Base-by-base conservation (phyloP, 2,113 vertebrate genomes). In the Coracopsis vasa region DNA sequence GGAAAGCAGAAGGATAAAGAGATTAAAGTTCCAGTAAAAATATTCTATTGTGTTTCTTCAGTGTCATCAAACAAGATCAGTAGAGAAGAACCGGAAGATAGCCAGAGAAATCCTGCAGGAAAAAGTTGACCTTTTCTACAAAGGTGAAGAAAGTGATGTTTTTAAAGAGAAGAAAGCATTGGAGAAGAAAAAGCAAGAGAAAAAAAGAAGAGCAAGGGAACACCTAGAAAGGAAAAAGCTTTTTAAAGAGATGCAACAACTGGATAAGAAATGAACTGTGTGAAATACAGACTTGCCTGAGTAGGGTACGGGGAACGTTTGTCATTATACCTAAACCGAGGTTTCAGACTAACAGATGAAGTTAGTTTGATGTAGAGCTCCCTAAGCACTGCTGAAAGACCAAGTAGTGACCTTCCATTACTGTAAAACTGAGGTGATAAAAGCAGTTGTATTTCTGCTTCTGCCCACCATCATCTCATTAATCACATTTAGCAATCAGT, bases 1-100 rank as follows among this genome's bases (percentile, higher is more conserved):
- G 79, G 37, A 86, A 66, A 89, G 41, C 20, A 70, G 20, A 70
- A 54, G 11, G 73, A 92, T 35, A 45, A 71, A 39, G 12, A 74
- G 19, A 17, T 41, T 56, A 31, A 62, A 69, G 41, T 79, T 82
- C 28, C 50, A 80, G 29, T 87, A 39, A 58, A 88, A 94, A 87
- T n/a, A 18, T 74, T 18, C 19, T 91, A 5, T 91, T 96, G 9
- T 88, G 4, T 90, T 97, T 88, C 90, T 95, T 21, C 97, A 99
- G 99, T 99, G 99, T 86, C 99, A 99, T 94, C 98, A 99, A 97
- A 99, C 99, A 12, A 98, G 99, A 95, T 99, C 99, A 11, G 94
- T 98, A 53, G 99, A 99, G 37, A 96, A 95, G 47, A 99, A 99
- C 97, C 95, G 99, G 67, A 99, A 98, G 90, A 98, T 98, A 45